Evolutionary conservation across 2,797 vertebrate genomes (phyloP).

Genomic region (Eulemur albifrons): DNA sequence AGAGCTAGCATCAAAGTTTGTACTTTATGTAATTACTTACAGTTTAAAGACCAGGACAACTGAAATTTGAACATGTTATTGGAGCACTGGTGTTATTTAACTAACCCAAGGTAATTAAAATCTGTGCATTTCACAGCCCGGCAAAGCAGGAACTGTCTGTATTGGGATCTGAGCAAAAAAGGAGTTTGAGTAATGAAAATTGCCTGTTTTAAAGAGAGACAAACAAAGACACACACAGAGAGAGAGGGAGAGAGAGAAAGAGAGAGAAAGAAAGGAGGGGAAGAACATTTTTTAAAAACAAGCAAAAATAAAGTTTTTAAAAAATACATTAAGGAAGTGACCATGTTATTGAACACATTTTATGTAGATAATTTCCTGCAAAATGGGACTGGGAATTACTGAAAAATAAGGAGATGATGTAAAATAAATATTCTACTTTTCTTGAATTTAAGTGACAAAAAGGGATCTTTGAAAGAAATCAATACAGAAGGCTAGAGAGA

Average conservation of each 20-base stretch:
- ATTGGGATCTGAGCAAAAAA: neutral
- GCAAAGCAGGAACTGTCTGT: neutral
- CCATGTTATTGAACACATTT: neutral
- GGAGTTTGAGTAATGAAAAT: neutral
- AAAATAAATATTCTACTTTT: slow-evolving; percentile 32
- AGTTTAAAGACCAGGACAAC: neutral
- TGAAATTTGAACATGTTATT: neutral
- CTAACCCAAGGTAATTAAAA: neutral
- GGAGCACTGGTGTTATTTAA: neutral
- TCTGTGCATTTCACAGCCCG: neutral
- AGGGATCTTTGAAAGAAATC: slow-evolving; percentile 4
- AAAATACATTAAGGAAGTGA: neutral
- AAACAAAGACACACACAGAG: too few relatives aligned
- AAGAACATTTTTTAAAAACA: neutral
- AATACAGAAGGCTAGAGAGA: slow-evolving; percentile 28
- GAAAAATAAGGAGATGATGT: neutral
- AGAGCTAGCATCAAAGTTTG: neutral
- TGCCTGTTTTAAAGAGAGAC: neutral
- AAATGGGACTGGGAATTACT: neutral
- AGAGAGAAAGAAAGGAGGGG: too few relatives aligned
- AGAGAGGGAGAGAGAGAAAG: neutral
- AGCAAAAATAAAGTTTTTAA: neutral
- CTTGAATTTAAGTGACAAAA: slow-evolving; percentile 32
- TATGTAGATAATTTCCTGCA: neutral
- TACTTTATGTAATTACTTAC: neutral